Evolutionary conservation across 2,888 invertebrate genomes (phyloP).

Genomic region (Sinhomidia bicolor): DNA sequence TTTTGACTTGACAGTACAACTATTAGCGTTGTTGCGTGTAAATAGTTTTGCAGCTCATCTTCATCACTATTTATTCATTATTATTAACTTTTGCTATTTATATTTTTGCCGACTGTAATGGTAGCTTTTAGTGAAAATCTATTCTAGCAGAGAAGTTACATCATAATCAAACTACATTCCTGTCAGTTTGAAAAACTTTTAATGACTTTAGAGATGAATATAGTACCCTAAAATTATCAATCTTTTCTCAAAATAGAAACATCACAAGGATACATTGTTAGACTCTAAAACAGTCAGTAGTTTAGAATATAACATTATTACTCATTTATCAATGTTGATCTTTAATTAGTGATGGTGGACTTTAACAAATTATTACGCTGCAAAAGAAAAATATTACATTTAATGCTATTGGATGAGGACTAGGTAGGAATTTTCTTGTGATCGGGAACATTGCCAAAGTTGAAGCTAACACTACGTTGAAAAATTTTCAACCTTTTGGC

Average conservation of each 20-base stretch:
- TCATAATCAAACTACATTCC: conserved; percentile 29
- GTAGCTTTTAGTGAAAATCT: no score
- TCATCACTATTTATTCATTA: neutral
- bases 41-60: conserved; percentile 22
- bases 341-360: no score
- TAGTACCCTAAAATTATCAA: conserved; percentile 43
- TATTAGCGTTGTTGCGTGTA: conserved; percentile 55
- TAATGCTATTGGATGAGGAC: no score
- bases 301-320: no score
- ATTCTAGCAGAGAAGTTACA: conserved; percentile 34
- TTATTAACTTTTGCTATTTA: neutral
- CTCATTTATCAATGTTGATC: no score
- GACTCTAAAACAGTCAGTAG: neutral
- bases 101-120: neutral
- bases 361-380: no score
- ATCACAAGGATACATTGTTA: no score
- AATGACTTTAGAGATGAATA: conserved; percentile 47
- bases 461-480: no score
- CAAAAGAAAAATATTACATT: no score
- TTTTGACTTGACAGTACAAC: neutral
- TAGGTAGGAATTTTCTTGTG: no score
- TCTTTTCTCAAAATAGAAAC: conserved; percentile 31
- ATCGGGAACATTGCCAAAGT: no score
- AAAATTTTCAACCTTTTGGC: no score
- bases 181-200: conserved; percentile 15